These are phyloP conservation scores for Scleropages formosus DNA, from an alignment of 2,797 vertebrate species.

Conservation along the genomic window DNA sequence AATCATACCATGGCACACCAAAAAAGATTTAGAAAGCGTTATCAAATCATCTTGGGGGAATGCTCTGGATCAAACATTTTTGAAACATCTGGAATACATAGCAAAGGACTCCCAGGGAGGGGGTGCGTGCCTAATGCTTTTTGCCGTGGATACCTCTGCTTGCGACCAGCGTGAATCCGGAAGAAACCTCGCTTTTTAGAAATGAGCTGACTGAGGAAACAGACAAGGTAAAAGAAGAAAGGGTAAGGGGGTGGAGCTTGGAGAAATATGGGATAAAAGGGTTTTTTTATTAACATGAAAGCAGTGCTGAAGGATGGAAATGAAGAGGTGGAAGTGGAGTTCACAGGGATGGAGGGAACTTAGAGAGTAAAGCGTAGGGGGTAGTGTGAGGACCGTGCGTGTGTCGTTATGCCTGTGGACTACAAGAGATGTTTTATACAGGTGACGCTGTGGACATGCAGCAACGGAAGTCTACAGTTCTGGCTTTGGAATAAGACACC, in stretches of 20 bases:
- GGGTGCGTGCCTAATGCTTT: slow-evolving; percentile 64
- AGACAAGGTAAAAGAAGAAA: slow-evolving; percentile 74
- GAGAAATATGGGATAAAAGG: slow-evolving; percentile 53
- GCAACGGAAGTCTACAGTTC: background rate
- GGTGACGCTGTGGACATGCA: slow-evolving; percentile 13
- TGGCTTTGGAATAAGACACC: background rate
- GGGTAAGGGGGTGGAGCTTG: slow-evolving; percentile 45
- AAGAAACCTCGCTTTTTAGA: slow-evolving; percentile 98
- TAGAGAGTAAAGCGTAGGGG: slow-evolving; percentile 31
- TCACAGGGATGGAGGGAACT: background rate
- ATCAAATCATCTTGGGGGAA: background rate
- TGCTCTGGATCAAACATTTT: slow-evolving; percentile 50
- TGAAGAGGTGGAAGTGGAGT: background rate
- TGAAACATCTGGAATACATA: slow-evolving; percentile 47
- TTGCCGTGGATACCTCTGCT: slow-evolving; percentile 87
- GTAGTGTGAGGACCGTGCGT: slow-evolving; percentile 11
- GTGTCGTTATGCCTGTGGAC: background rate
- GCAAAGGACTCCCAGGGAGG: slow-evolving; percentile 40
- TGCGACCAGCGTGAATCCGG: slow-evolving; percentile 92
- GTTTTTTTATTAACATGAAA: slow-evolving; percentile 31
- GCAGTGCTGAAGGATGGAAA: background rate
- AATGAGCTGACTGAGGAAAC: slow-evolving; percentile 81
- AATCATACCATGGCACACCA: too few species aligned
- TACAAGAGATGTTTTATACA: background rate
- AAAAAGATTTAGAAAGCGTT: slow-evolving; percentile 1